Conservation (phyloP, 2,797 vertebrate species). For the Neoniphon sammara region DNA sequence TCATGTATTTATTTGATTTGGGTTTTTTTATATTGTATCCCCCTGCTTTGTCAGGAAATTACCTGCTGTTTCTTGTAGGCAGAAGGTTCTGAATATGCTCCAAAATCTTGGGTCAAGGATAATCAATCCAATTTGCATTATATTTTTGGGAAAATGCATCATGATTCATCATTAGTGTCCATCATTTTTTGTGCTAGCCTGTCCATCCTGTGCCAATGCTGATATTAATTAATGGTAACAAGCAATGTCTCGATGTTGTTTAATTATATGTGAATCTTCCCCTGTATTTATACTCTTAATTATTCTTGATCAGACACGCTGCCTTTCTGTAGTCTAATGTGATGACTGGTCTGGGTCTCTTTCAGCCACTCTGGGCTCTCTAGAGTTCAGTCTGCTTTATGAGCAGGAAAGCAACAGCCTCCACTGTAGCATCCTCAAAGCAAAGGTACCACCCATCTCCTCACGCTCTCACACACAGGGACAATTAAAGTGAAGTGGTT, state of each 20-base stretch:
- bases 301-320: slow-evolving; percentile 24
- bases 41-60: slow-evolving; percentile 38
- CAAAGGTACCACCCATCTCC: slow-evolving; percentile 84
- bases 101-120: slow-evolving; percentile 7
- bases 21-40: slow-evolving; percentile 25
- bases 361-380: slow-evolving; percentile 92
- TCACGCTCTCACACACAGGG: slow-evolving; percentile 48
- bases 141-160: neutral
- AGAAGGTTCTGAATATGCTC: slow-evolving; percentile 27
- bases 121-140: neutral
- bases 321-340: slow-evolving; percentile 36
- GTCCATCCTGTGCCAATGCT: neutral
- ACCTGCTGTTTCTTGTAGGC: slow-evolving; percentile 29
- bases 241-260: slow-evolving; percentile 13
- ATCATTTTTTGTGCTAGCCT: slow-evolving; percentile 7
- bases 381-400: slow-evolving; percentile 94
- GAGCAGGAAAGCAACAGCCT: slow-evolving; percentile 94
- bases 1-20: slow-evolving; percentile 48
- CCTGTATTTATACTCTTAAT: slow-evolving; percentile 34
- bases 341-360: slow-evolving; percentile 61
- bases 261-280: slow-evolving; percentile 26
- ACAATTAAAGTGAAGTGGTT: slow-evolving; percentile 59
- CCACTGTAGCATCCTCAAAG: slow-evolving; percentile 93
- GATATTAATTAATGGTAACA: slow-evolving; percentile 27
- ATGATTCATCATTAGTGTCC: neutral